phyloP scores from a whole-genome alignment of 2,888 invertebrate genomes.

The Arrhopalites spinosus region DNA sequence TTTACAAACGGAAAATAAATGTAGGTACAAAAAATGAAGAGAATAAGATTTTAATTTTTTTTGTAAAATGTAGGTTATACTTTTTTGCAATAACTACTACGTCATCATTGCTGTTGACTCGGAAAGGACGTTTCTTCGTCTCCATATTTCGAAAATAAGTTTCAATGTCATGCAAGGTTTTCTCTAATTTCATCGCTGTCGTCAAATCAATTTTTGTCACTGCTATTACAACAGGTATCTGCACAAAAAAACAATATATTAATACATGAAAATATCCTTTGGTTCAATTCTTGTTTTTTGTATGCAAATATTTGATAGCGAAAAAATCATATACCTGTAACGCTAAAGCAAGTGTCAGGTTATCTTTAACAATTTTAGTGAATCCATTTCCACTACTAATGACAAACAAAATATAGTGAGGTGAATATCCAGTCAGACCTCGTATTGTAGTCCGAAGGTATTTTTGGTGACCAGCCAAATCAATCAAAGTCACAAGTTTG shows the following conservation, averaged over 20 bases:
- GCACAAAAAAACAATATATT: no score
- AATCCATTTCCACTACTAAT: conserved; percentile 83
- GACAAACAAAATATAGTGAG: conserved; percentile 88
- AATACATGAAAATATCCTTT: neutral
- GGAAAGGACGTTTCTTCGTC: conserved; percentile 65
- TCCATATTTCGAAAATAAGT: conserved; percentile 60
- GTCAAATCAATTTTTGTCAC: conserved; percentile 92
- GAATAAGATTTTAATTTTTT: no score
- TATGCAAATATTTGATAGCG: neutral
- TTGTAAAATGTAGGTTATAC: no score
- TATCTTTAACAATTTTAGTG: conserved; percentile 85
- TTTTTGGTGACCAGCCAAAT: conserved; percentile 92
- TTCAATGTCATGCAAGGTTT: conserved; percentile 55
- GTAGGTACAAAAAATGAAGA: no score
- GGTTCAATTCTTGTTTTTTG: neutral
- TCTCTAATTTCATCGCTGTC: conserved; percentile 59
- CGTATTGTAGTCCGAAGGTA: conserved; percentile 94
- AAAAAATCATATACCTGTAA: no score
- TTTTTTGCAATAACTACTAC: no score
- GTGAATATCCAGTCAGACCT: conserved; percentile 90
- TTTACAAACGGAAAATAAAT: no score
- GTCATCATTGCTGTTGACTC: conserved; percentile 72
- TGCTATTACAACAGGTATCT: conserved; percentile 86
- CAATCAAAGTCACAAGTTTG: conserved; percentile 92
- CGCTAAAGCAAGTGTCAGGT: conserved; percentile 80